Base-by-base conservation (phyloP, 2,113 vertebrate species). In the Oenanthe oenanthe region DNA sequence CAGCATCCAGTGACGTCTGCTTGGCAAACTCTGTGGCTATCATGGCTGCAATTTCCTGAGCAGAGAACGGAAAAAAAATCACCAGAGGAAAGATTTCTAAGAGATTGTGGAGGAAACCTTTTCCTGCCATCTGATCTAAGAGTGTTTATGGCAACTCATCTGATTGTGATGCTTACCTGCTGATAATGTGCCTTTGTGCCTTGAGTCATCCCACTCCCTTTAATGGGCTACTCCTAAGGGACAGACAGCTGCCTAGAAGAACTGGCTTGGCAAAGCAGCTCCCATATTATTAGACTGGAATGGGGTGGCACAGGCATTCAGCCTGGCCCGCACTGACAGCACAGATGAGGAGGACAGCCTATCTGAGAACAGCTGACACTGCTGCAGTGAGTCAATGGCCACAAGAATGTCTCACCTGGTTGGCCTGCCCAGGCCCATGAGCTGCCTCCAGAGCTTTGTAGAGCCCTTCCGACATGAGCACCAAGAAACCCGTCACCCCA, bases 381-480 rank as follows among this genome's bases (percentile, higher is more conserved):
- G 1, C 25, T 10, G 6, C 18, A 72, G 32, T 3, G 17, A 57
- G 51, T 47, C 63, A 72, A 8, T 1, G 76, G n/a, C 24, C 45
- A 67, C 4, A 1, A 38, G 31, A 88, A 79, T 0, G 0, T 16
- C 48, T 98, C 79, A 99, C 99, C 99, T 99, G 99, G 95, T 99
- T 99, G 97, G 98, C 99, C 82, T 99, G 99, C 38, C 99, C 99
- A 2, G 99, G 98, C 32, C 99, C 99, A 6, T 99, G 99, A 84
- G 99, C 99, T 3, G 99, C 98, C 95, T 99, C 99, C 26, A 99
- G 98, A 1, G 99, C 99, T 88, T 99, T 99, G 95, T 99, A 99
- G 17, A 99, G 98, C 17, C 99, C 99, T 94, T 99, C 99, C 0
- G 99, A 99, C 99, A 99, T 99, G 54, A 99, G 98, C 92, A 99